These are phyloP conservation scores for Phoenicopterus ruber DNA, from an alignment of 2,113 vertebrate genomes.

Conservation along the genomic window DNA sequence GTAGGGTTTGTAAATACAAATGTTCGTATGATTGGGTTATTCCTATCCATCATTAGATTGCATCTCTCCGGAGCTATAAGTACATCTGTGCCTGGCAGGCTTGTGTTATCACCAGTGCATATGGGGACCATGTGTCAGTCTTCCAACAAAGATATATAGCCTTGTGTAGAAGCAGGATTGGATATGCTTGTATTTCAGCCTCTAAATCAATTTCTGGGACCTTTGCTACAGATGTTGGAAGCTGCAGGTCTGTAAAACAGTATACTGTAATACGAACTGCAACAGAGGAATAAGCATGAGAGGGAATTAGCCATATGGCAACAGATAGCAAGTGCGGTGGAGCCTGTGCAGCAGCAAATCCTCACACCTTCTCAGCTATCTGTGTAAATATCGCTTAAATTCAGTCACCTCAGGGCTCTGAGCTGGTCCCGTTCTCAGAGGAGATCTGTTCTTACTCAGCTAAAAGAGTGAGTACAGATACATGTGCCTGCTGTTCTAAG, in stretches of 20 bases:
- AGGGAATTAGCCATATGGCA: slow-evolving; percentile 28
- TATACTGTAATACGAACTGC: slow-evolving; percentile 41
- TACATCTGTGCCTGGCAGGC: slow-evolving; percentile 58
- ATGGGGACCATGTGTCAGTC: slow-evolving; percentile 69
- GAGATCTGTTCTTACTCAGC: neutral
- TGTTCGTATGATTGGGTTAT: slow-evolving; percentile 44
- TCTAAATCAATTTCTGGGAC: slow-evolving; percentile 73
- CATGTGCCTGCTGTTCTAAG: neutral
- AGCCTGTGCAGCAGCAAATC: neutral
- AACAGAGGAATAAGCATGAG: neutral
- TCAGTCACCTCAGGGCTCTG: neutral
- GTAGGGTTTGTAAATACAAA: slow-evolving; percentile 62
- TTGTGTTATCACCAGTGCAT: slow-evolving; percentile 64
- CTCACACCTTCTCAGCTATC: neutral
- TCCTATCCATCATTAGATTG: slow-evolving; percentile 59
- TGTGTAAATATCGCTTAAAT: neutral
- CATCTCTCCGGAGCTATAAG: slow-evolving; percentile 57
- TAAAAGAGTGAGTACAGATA: neutral
- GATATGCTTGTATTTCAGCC: slow-evolving; percentile 69
- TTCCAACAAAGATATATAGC: slow-evolving; percentile 69
- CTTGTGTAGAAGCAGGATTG: slow-evolving; percentile 43
- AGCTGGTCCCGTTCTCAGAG: neutral
- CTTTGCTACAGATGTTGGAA: slow-evolving; percentile 70
- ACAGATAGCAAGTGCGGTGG: slow-evolving; percentile 7
- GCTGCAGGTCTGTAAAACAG: slow-evolving; percentile 57